Base-by-base conservation (phyloP, 1,140 invertebrate genomes). In the Melanaphis sacchari region DNA sequence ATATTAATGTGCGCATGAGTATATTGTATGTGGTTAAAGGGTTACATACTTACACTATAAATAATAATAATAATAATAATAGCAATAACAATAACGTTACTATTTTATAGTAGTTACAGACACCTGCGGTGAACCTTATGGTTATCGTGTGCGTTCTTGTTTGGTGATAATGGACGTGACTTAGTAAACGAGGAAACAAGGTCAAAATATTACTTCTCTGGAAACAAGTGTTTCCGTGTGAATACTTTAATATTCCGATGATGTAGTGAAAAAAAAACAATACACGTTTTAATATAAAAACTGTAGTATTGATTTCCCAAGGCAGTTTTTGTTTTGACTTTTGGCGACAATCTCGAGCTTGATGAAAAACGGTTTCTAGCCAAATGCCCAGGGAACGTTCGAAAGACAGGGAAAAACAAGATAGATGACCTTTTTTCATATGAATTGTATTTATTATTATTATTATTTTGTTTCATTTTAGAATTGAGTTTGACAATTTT, bases 251-350 rank as follows among this genome's bases (percentile, higher is more conserved):
- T 89, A 89, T 89, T 89, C 88, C 36, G 36, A 54, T 54, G 88
- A 89, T 54, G 88, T 89, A 52, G 46, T 89, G 46, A 22, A 36
- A 31, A 26, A 89, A 54, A 89, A 54, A 2, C 46, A 54, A 54
- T 54, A 89, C 88, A 54, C 46, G 46, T 89, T 54, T 89, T 89
- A 89, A 89, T 89, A 89, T 89, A 89, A 89, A 76, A 89, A 89
- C 46, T 5, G 36, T 89, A 40, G 26, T 91, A 91, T 91, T 91
- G 52, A 91, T 91, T 76, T 91, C 90, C 38, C 66, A 81, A 91
- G 90, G 88, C 49, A 91, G 52, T 91, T 91, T 91, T 76, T 91
- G 90, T 91, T 91, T n/a, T 91, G 90, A 91, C 90, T 66, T 91
- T 91, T 66, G 90, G 66, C 38, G 90, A 91, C 52, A 40, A 81